phyloP scores from a whole-genome alignment of 2,797 vertebrate species.

The Mastacembelus armatus region DNA sequence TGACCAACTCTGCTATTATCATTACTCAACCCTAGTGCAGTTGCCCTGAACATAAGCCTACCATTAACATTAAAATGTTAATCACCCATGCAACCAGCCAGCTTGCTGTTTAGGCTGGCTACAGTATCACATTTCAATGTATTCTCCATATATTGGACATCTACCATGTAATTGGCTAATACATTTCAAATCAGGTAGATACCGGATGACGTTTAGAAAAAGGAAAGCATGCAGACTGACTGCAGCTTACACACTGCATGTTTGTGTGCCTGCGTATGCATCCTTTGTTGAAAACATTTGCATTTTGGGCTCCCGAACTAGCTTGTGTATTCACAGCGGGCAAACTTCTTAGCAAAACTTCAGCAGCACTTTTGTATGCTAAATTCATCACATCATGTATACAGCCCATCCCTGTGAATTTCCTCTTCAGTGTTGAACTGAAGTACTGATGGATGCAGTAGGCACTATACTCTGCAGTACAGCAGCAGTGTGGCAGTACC shows the following conservation, averaged over 20 bases:
- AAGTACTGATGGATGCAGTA: constrained; percentile 41
- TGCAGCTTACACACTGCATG: constrained; percentile 9
- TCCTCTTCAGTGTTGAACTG: constrained; percentile 36
- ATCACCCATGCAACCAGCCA: constrained; percentile 74
- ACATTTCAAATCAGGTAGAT: constrained; percentile 29
- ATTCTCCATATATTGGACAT: constrained; percentile 32
- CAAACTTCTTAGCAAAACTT: constrained; percentile 49
- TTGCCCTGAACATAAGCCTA: constrained; percentile 76
- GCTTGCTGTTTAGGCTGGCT: constrained; percentile 30
- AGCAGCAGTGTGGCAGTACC: constrained; percentile 54
- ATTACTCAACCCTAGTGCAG: constrained; percentile 76
- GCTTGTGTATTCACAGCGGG: constrained; percentile 40
- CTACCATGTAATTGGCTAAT: constrained; percentile 15
- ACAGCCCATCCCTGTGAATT: constrained; percentile 50
- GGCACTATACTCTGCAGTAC: constrained; percentile 23
- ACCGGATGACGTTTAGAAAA: constrained; percentile 13
- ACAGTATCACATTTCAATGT: constrained; percentile 32
- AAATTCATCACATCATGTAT: constrained; percentile 56
- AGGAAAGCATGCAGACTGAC: constrained; percentile 1
- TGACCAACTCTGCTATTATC: constrained; percentile 75
- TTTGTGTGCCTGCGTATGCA: constrained; percentile 23
- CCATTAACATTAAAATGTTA: constrained; percentile 82
- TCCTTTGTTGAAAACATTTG: constrained; percentile 48
- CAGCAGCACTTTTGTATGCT: constrained; percentile 55
- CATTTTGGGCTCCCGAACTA: constrained; percentile 42